These are phyloP conservation scores for Lota lota DNA, from an alignment of 2,113 vertebrate genomes.

Conservation along the genomic window DNA sequence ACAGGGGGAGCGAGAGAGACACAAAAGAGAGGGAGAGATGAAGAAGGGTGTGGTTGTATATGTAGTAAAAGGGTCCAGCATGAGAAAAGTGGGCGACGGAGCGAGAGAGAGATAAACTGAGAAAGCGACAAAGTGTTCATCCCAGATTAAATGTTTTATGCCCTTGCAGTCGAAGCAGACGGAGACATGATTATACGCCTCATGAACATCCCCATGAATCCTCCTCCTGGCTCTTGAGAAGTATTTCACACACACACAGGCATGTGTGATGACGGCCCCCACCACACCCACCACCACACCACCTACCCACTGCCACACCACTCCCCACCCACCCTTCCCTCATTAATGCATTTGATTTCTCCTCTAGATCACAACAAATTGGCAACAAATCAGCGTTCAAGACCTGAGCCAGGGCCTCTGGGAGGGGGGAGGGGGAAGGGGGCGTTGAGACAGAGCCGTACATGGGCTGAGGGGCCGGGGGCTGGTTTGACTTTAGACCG, in stretches of 20 bases:
- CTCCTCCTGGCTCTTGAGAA: slow-evolving; percentile 57
- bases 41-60: slow-evolving; percentile 30
- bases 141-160: slow-evolving; percentile 85
- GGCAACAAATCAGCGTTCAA: slow-evolving; percentile 58
- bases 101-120: slow-evolving; percentile 6
- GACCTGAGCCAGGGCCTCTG: slow-evolving; percentile 30
- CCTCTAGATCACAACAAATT: slow-evolving; percentile 62
- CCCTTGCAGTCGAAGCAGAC: slow-evolving; percentile 72
- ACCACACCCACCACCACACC: slow-evolving; percentile 35
- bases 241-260: slow-evolving; percentile 54
- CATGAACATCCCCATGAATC: slow-evolving; percentile 72
- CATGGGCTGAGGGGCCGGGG: not conserved
- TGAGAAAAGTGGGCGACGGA: slow-evolving; percentile 28
- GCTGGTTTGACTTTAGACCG: not conserved
- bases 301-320: slow-evolving; percentile 7
- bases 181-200: slow-evolving; percentile 76
- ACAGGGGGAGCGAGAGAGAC: slow-evolving; percentile 21
- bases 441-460: not conserved
- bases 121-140: slow-evolving; percentile 68
- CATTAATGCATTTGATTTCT: slow-evolving; percentile 64
- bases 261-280: slow-evolving; percentile 17
- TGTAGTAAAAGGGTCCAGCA: slow-evolving; percentile 43
- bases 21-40: slow-evolving; percentile 13
- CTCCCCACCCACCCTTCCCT: slow-evolving; percentile 9
- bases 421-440: slow-evolving; percentile 12